Evolutionary conservation across 2,113 vertebrate species (phyloP), one percentile per base, ranked within the genome.

Genomic region (Panthera uncia): DNA sequence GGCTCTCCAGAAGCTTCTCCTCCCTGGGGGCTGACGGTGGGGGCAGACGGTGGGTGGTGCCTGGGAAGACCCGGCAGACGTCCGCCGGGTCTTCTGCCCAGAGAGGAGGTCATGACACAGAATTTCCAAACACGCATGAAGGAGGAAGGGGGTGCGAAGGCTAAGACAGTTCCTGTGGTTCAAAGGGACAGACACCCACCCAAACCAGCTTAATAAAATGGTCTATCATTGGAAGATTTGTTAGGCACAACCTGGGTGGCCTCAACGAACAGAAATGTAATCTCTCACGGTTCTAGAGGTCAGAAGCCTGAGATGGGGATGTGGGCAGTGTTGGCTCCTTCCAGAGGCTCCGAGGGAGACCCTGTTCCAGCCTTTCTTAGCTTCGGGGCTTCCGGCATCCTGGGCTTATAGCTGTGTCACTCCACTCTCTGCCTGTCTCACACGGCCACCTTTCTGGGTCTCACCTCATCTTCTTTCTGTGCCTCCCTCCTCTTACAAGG

Each of bases 401-500:
- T 36, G 2, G 31, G 55, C 9, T 25, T 45, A 2, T 3, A n/a
- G 38, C 2, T 2, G 41, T 5, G 0, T 36, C 36, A 3, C 16
- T 52, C 16, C 13, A 16, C 3, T 2, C 76, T 61, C 50, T 7
- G 11, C 21, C 68, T 57, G 7, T 5, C 41, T 25, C 33, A 11
- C 68, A 5, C 0, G 8, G 36, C 78, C 38, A 1, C 57, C 14
- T 19, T 33, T 61, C 31, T 25, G 25, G 4, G 5, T 48, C 48
- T 33, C 16, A 21, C 10, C 4, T 9, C 9, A 10, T 48, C 31
- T 83, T 76, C 16, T 3, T 48, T 7, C 45, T 31, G 31, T 0
- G 4, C 27, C 3, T 61, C 0, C 33, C 61, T 84, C 57, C 5
- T 33, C 16, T 79, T 33, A 38, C 36, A 36, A 38, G 38, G 57